Percentiles rank a stretch among this genome's conserved stretches.
phyloP scores from a whole-genome alignment of 2,888 invertebrate species.

The Parascotia fuliginaria region DNA sequence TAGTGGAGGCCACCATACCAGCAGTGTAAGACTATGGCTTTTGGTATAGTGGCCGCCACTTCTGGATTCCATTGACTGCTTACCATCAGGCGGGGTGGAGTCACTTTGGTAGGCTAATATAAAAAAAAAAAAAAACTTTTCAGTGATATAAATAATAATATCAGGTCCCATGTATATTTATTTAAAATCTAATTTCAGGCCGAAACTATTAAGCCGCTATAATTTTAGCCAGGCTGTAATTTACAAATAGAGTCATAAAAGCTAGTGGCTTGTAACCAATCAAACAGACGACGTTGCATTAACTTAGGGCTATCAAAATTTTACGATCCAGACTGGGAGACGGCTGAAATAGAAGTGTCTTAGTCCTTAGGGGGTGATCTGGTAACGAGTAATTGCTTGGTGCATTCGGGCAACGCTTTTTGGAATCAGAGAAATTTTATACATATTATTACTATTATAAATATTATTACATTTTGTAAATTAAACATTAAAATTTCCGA shows the following conservation, averaged over 20 bases:
- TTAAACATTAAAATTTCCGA: too few species aligned
- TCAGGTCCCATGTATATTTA: conserved; percentile 4
- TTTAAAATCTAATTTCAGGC: conserved; percentile 6
- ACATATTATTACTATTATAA: background rate
- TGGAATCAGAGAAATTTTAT: background rate
- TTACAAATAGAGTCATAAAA: conserved; percentile 43
- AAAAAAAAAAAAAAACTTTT: conserved; percentile 9
- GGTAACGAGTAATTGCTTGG: conserved; percentile 5
- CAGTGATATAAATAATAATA: background rate
- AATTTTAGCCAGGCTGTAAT: conserved; percentile 43
- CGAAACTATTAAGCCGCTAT: conserved; percentile 27
- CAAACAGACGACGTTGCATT: conserved; percentile 42
- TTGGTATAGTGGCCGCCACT: too few species aligned
- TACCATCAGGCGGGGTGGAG: too few species aligned
- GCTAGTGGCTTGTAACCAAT: conserved; percentile 40
- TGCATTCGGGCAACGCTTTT: background rate
- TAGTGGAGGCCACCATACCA: too few species aligned
- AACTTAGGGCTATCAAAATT: conserved; percentile 35
- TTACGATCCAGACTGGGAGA: conserved; percentile 40
- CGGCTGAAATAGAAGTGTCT: conserved; percentile 33
- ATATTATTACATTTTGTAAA: too few species aligned
- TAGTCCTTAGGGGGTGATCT: conserved; percentile 3
- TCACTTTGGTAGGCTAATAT: too few species aligned
- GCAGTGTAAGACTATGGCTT: too few species aligned
- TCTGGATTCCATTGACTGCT: too few species aligned